Base-by-base conservation (phyloP, 2,888 invertebrate genomes). In the Sycophila texana region DNA sequence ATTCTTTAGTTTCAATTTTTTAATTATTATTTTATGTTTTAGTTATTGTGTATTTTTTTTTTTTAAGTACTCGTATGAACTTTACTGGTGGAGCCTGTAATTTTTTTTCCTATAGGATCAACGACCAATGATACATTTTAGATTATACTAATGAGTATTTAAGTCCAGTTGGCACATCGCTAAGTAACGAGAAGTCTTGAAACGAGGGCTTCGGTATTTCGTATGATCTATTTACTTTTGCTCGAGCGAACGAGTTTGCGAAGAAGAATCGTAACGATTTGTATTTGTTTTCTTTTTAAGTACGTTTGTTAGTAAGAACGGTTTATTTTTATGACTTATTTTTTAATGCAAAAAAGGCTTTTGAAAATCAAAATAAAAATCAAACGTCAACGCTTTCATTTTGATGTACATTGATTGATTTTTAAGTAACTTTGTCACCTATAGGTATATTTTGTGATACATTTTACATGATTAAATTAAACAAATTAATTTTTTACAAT, bases 351-450 rank as follows among this genome's bases (percentile, higher is more conserved):
- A 72, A 30, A 72, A 72, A 30, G 58, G 13, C 58, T 39, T 7
- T 55, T 65, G 60, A 47, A 39, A 77, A 73, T 73, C 26, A 74
- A 78, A 77, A 66, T 0, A 68, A 68, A 61, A 78, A 73, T 73
- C 65, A 58, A 60, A 72, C n/a, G 51, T 66, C 51, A 58, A 70
- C 55, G 51, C 51, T 65, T 77, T 72, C 65, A 61, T 58, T 72
- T 77, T 66, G 55, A 77, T 70, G 57, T 70, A 65, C 49, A 71
- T 74, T 22, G 4, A 51, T 63, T 61, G 26, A 61, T 77, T 71
- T 63, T 77, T 71, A 71, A 71, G 22, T 20, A 55, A 65, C 60
- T 77, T 71, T 71, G 66, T 70, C 20, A 53, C 57, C 66, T 72
- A 77, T 60, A 72, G 58, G 72, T 72, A 49, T 68, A 66, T 63